These are phyloP conservation scores for Nematolebias whitei DNA, from an alignment of 2,113 vertebrate species.

Conservation along the genomic window DNA sequence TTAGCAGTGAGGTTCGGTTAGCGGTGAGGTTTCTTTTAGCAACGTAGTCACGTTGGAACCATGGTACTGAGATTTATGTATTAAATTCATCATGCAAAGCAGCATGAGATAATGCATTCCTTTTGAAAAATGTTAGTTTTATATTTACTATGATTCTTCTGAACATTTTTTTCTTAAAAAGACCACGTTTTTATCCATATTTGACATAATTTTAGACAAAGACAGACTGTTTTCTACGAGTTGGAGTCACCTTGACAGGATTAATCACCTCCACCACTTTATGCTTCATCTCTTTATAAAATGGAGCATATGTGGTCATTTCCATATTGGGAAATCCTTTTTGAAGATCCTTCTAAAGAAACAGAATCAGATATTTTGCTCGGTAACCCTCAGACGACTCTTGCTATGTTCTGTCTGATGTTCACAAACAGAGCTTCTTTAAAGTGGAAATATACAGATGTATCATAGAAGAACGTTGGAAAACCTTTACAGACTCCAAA, in stretches of 20 bases:
- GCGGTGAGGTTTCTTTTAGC: no score
- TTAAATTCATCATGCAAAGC: no score
- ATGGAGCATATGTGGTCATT: slow-evolving; percentile 59
- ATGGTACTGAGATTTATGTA: no score
- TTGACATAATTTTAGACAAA: not conserved
- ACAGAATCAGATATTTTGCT: slow-evolving; percentile 53
- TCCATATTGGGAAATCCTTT: slow-evolving; percentile 61
- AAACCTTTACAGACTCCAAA: slow-evolving; percentile 41
- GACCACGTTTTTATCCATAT: no score
- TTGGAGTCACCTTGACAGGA: slow-evolving; percentile 47
- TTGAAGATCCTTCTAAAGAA: slow-evolving; percentile 57
- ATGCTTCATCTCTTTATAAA: slow-evolving; percentile 53
- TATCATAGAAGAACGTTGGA: slow-evolving; percentile 21
- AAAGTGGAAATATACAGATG: slow-evolving; percentile 74
- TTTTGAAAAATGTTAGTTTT: no score
- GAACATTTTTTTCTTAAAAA: not conserved
- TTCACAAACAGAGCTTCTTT: slow-evolving; percentile 56
- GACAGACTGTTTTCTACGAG: not conserved
- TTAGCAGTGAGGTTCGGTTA: no score
- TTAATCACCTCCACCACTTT: slow-evolving; percentile 47
- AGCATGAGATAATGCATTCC: no score
- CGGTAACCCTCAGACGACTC: slow-evolving; percentile 46
- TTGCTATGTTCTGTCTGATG: slow-evolving; percentile 62
- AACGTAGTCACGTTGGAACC: no score
- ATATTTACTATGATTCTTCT: no score